Conservation (phyloP, 1,140 invertebrate genomes). For the Fopius arisanus region DNA sequence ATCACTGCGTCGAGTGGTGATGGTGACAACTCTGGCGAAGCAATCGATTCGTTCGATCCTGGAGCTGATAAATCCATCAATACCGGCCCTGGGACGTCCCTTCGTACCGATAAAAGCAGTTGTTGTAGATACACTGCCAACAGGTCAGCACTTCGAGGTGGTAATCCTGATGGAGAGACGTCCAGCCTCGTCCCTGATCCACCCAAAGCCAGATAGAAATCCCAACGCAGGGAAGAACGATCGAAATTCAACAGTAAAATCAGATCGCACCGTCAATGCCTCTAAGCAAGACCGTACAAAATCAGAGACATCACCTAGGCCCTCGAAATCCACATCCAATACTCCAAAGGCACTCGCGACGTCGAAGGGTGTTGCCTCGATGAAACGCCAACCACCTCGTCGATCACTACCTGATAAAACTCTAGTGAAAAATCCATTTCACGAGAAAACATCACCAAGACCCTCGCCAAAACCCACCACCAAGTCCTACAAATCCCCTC, state of each 20-base stretch:
- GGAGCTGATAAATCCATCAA: conserved; percentile 56
- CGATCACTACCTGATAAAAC: not conserved
- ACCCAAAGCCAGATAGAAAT: too few relatives aligned
- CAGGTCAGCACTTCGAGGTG: conserved; percentile 56
- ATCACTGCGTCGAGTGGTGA: conserved; percentile 53
- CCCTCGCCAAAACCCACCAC: not conserved
- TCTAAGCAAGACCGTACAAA: too few relatives aligned
- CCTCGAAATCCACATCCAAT: too few relatives aligned
- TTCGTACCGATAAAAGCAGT: conserved; percentile 58
- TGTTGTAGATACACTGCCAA: conserved; percentile 58
- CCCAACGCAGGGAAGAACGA: too few relatives aligned
- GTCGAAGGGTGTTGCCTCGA: not conserved
- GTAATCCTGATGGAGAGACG: conserved; percentile 58
- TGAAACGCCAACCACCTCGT: not conserved
- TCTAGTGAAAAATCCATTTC: conserved; percentile 27
- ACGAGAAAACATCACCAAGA: not conserved
- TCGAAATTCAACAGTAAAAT: too few relatives aligned
- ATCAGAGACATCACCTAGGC: too few relatives aligned
- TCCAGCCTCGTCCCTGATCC: conserved; percentile 44
- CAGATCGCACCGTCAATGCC: too few relatives aligned
- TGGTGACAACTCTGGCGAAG: conserved; percentile 61
- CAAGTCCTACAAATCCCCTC: conserved; percentile 4
- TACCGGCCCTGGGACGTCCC: conserved; percentile 47
- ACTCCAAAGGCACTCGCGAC: not conserved
- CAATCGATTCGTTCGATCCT: conserved; percentile 60